Evolutionary conservation across 2,888 invertebrate species (phyloP), one percentile per base, ranked within the genome.

Genomic region (Eupithecia insigniata): DNA sequence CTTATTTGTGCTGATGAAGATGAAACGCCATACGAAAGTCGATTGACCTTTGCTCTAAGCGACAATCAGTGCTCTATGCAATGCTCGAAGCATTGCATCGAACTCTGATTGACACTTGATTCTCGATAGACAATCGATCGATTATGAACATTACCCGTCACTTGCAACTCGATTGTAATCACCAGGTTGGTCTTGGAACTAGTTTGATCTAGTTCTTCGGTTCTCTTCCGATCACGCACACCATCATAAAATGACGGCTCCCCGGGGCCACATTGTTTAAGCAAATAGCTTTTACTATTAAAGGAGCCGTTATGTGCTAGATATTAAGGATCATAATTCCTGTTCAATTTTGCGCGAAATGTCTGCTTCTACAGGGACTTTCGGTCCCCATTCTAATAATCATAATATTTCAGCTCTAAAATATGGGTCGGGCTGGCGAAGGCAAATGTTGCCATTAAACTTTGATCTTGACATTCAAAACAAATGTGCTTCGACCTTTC

Each of bases 191-290:
- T n/a, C 71, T 69, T 74, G 62, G 65, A 73, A 72, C 75, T 46
- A 68, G 76, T 73, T 74, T 66, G 78, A 28, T 74, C 78, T 70
- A 66, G 36, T 36, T 71, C 69, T 73, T 73, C 58, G 72, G 65
- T 71, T 58, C 58, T 69, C 58, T 70, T 73, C 61, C 70, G 74
- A 78, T 76, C 78, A 76, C 74, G 79, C 70, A 73, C 69, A 62
- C 64, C 69, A 71, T 65, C 39, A 67, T n/a, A 71, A 32, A 60
- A 43, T 34, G 26, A 64, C 46, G 28, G 60, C 67, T 71, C 71
- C 69, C 74, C n/a, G 16, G 69, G 67, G 71, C 26, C 26, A 18
- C 12, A 74, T 71, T 71, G 67, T 74, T 66, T 67, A 61, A 61
- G 61, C 70, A 7, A 70, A 68, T 34, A 60, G 66, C 68, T 61